These are phyloP conservation scores for Bombus haemorrhoidalis DNA, from an alignment of 1,140 invertebrate genomes.

Conservation along the genomic window DNA sequence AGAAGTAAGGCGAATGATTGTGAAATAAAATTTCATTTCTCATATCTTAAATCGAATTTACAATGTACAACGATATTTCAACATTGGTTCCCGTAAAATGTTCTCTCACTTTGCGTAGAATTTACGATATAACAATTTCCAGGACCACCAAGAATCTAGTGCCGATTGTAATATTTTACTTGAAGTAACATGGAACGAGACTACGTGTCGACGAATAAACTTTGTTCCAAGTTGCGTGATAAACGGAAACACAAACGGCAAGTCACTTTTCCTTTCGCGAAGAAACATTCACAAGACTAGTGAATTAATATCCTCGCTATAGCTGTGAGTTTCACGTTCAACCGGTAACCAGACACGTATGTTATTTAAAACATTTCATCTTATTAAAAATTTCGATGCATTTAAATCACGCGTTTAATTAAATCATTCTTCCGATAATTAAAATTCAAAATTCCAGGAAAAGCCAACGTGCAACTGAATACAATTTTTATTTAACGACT, in stretches of 20 bases:
- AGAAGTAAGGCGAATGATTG: background rate
- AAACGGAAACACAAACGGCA: slow-evolving; percentile 24
- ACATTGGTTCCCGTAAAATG: background rate
- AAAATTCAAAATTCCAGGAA: background rate
- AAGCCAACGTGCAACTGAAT: background rate
- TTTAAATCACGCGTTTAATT: background rate
- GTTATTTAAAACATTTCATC: background rate
- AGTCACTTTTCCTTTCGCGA: slow-evolving; percentile 35
- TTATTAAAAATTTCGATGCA: background rate
- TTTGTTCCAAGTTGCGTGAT: background rate
- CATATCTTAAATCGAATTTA: background rate
- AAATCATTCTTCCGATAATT: background rate
- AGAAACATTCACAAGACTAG: slow-evolving; percentile 4
- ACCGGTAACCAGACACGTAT: background rate
- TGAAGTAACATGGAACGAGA: background rate
- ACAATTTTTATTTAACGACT: background rate
- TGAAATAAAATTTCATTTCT: background rate
- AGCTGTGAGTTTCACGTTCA: background rate
- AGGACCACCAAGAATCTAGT: background rate
- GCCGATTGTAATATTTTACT: background rate
- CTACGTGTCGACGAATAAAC: background rate
- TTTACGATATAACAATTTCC: background rate
- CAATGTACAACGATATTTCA: background rate
- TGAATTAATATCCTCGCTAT: slow-evolving; percentile 13
- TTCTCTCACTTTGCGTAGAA: background rate